Evolutionary conservation across 2,113 vertebrate genomes (phyloP).

Genomic region (Nothoprocta perdicaria): DNA sequence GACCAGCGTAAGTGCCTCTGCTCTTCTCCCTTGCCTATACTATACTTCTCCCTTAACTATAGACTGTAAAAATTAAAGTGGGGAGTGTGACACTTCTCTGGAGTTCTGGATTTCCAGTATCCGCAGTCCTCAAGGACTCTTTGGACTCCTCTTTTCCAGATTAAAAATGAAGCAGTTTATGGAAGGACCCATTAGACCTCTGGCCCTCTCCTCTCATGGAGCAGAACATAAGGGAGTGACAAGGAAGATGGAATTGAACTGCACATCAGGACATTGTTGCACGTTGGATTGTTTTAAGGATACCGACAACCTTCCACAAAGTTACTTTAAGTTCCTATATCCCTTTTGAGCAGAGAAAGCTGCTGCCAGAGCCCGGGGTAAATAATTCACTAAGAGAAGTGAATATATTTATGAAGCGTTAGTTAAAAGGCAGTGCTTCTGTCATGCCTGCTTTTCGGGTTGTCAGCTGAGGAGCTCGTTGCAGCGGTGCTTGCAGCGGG

Average conservation of each 20-base stretch:
- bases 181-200: background rate
- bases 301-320: constrained; percentile 1
- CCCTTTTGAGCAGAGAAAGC: background rate
- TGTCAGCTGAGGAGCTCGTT: constrained; percentile 36
- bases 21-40: background rate
- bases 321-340: background rate
- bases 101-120: background rate
- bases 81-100: background rate
- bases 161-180: background rate
- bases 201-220: background rate
- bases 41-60: background rate
- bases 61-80: background rate
- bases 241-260: background rate
- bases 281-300: background rate
- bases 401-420: constrained; percentile 51
- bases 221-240: fast-evolving
- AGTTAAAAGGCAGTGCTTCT: constrained; percentile 44
- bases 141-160: background rate
- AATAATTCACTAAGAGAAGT: constrained; percentile 40
- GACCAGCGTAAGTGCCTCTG: background rate
- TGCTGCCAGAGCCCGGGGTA: constrained; percentile 26
- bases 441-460: constrained; percentile 29
- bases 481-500: constrained; percentile 14
- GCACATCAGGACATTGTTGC: constrained; percentile 31
- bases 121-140: background rate